Base-by-base conservation (phyloP, 1,140 invertebrate species). In the Rhizoglyphus robini region DNA sequence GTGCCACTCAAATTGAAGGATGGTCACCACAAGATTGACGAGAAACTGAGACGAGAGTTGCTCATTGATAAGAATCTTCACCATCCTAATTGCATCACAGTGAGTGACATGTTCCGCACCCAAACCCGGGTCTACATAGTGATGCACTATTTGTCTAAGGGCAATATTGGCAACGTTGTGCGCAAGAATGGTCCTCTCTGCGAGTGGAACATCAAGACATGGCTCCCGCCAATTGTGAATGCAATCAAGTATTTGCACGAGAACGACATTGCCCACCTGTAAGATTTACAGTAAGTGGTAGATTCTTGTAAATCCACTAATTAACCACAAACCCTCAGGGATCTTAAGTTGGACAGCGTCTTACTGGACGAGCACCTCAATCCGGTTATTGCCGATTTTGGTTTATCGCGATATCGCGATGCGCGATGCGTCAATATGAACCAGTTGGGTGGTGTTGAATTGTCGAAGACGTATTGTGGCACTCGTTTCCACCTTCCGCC, bases 21-120 rank as follows among this genome's bases (percentile, higher is more conserved):
- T 8, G 27, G 4, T 13, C 29, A 38, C 8, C 13, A 25, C 8
- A 65, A 13, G 11, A 20, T 65, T 3, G 63, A 65, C 20, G 25
- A 59, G n/a, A 64, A 65, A 47, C 64, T 66, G 25, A 25, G 29
- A 34, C 64, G 65, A 66, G 65, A 66, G 64, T 23, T 66, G 11
- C 25, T 25, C n/a, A 67, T 66, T 20, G 8, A 68, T n/a, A 5
- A 64, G 11, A 20, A 27, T 8, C 13, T 66, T 8, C 63, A 36
- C 8, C 65, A 66, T 65, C 63, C 64, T 13, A 66, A 66, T 67
- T 20, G 65, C n/a, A 29, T 66, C 4, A 20, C 11, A 68, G 27
- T 27, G 11, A 13, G 25, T 13, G 65, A 66, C 27, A 38, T 67
- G 4, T 20, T 66, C 20, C 11, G 65, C 23, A 66, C 65, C 4